phyloP scores from a whole-genome alignment of 2,797 vertebrate species.

The Chloroceryle amazona region DNA sequence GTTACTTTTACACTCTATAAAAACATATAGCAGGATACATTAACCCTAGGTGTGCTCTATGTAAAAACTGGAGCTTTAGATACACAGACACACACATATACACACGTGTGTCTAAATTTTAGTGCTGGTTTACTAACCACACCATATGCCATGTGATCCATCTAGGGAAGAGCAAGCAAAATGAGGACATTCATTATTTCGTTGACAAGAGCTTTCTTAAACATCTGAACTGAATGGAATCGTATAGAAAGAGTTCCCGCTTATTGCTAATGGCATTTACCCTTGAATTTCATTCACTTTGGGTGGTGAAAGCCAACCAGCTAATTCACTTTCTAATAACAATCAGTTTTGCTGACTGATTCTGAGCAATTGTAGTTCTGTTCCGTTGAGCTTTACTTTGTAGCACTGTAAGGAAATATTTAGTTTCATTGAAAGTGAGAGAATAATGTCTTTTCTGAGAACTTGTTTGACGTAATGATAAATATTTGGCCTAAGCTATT shows the following conservation, averaged over 20 bases:
- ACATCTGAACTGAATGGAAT: neutral
- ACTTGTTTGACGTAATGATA: neutral
- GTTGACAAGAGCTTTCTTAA: neutral
- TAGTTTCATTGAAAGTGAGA: neutral
- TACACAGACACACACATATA: accelerated
- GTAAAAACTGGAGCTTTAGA: neutral
- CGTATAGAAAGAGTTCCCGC: neutral
- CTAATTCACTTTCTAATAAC: neutral
- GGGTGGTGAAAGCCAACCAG: neutral
- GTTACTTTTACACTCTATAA: neutral
- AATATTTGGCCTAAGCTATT: neutral
- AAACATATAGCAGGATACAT: neutral
- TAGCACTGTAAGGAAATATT: neutral
- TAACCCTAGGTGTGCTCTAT: neutral
- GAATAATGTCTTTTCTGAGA: neutral
- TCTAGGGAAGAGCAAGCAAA: neutral
- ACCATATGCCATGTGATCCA: neutral
- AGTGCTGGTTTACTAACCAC: neutral
- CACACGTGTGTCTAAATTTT: accelerated
- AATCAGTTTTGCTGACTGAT: neutral
- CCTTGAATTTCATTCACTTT: neutral
- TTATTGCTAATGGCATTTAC: neutral
- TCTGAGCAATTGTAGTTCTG: neutral
- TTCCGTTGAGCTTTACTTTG: neutral
- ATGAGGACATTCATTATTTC: neutral